Conservation (phyloP, 2,113 vertebrate species). For the Entosphenus tridentatus region DNA sequence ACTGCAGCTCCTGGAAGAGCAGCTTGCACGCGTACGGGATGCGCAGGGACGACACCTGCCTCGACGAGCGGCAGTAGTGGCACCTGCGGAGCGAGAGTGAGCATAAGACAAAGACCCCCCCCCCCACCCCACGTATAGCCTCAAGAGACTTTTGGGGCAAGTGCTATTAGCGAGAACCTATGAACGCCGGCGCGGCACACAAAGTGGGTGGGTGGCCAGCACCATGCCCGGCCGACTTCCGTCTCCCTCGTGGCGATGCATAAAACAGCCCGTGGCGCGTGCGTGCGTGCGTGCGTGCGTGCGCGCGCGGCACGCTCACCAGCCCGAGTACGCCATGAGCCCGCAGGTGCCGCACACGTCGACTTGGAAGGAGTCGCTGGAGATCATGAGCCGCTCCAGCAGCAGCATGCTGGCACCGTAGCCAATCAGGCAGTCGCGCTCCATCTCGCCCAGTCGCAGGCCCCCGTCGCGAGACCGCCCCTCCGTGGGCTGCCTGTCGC, state of each 20-base stretch:
- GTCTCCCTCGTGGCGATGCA: too few species aligned
- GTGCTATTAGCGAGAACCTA: too few species aligned
- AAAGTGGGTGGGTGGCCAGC: too few species aligned
- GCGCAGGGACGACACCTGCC: neutral
- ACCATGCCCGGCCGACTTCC: too few species aligned
- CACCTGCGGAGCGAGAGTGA: neutral
- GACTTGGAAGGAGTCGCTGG: slow-evolving; percentile 1
- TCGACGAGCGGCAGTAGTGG: neutral
- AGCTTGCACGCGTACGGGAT: slow-evolving; percentile 4
- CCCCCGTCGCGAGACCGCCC: slow-evolving; percentile 3
- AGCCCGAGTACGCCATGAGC: slow-evolving; percentile 5
- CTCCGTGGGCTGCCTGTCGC: slow-evolving; percentile 1
- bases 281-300: too few species aligned
- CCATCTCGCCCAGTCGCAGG: slow-evolving; percentile 2
- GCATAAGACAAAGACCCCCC: too few species aligned
- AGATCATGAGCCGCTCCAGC: slow-evolving; percentile 1
- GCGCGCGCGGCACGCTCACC: neutral
- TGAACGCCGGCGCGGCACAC: too few species aligned
- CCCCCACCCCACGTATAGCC: too few species aligned
- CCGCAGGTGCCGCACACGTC: slow-evolving; percentile 2
- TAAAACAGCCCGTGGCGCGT: neutral
- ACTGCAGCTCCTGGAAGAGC: slow-evolving; percentile 6
- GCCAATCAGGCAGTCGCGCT: slow-evolving; percentile 3
- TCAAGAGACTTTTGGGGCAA: too few species aligned
- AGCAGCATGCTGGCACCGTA: slow-evolving; percentile 2